Evolutionary conservation across 2,888 invertebrate genomes (phyloP).

Genomic region (Maniola hyperantus): DNA sequence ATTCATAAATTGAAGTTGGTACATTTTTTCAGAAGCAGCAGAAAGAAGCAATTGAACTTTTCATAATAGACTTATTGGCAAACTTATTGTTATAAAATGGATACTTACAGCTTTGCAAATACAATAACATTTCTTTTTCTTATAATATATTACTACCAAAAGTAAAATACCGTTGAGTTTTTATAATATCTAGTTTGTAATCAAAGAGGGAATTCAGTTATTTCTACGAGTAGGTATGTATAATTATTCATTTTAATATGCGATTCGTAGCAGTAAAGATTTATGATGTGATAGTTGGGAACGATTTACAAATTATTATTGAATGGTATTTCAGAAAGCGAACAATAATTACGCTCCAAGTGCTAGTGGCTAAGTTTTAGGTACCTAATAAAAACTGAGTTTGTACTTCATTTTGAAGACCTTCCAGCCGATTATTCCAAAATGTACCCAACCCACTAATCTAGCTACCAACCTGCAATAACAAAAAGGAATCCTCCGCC

Average conservation of each 20-base stretch:
- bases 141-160: neutral
- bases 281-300: constrained; percentile 32
- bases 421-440: no score
- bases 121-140: no score
- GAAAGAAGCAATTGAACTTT: no score
- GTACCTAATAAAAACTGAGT: neutral
- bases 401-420: no score
- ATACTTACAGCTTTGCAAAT: no score
- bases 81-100: no score
- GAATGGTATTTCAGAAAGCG: constrained; percentile 29
- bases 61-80: no score
- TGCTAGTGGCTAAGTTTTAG: neutral
- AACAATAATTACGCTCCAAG: constrained; percentile 28
- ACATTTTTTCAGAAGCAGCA: no score
- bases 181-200: neutral
- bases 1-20: no score
- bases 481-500: no score
- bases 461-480: no score
- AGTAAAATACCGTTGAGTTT: neutral
- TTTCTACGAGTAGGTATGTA: neutral
- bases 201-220: constrained; percentile 8
- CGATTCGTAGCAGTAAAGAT: constrained; percentile 31
- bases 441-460: no score
- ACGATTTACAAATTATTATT: constrained; percentile 33
- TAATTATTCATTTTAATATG: constrained; percentile 30